phyloP scores from a whole-genome alignment of 2,797 vertebrate species.

The Clamator glandarius region DNA sequence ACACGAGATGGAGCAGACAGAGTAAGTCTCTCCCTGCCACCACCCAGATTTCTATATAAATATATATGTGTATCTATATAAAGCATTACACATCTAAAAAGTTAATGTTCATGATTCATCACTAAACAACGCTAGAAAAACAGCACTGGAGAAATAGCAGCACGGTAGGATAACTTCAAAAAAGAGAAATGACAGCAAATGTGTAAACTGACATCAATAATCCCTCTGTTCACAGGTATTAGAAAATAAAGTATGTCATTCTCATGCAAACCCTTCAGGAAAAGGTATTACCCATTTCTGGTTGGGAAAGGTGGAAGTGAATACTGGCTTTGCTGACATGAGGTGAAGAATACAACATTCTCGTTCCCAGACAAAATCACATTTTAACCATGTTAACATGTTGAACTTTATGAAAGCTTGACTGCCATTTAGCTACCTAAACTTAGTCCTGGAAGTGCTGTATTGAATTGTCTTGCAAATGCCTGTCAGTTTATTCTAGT shows the following conservation, averaged over 20 bases:
- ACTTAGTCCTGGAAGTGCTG: neutral
- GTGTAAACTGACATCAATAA: neutral
- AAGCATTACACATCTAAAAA: constrained; percentile 34
- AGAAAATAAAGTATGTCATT: neutral
- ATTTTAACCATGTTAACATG: neutral
- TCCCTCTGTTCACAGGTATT: too few relatives aligned
- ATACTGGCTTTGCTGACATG: neutral
- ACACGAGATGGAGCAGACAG: constrained; percentile 63
- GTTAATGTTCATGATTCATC: constrained; percentile 55
- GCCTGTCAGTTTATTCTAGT: neutral
- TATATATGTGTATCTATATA: constrained; percentile 31
- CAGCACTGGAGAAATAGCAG: constrained; percentile 34
- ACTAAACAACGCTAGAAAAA: constrained; percentile 3
- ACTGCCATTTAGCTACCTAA: neutral
- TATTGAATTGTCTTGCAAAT: neutral
- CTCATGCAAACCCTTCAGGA: neutral
- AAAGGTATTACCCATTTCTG: neutral
- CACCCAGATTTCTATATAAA: constrained; percentile 66
- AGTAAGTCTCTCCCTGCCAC: constrained; percentile 44
- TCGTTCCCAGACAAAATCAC: neutral
- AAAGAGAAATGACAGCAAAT: constrained; percentile 1
- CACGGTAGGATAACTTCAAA: neutral
- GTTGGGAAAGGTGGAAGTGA: neutral
- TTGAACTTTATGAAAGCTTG: neutral
- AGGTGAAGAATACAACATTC: neutral